Percentiles rank a stretch among this genome's conserved stretches.
Conservation (phyloP, 2,888 invertebrate species). For the Epinotia brunnichana region DNA sequence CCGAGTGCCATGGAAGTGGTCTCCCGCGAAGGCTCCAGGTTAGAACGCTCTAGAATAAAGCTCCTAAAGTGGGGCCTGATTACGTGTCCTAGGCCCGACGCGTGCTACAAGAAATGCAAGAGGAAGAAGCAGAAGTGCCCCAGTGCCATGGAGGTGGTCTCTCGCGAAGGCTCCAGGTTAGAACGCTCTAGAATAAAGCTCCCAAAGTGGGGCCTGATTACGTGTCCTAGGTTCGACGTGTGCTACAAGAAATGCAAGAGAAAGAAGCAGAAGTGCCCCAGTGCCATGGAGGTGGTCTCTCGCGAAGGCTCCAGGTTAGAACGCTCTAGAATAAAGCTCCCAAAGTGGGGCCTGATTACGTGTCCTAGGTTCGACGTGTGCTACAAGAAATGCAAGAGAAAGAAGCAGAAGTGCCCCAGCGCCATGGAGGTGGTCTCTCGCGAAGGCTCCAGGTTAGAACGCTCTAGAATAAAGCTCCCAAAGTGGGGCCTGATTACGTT, state of each 20-base stretch:
- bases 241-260: slow-evolving; percentile 68
- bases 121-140: slow-evolving; percentile 65
- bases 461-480: neutral
- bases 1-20: slow-evolving; percentile 68
- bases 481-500: slow-evolving; percentile 50
- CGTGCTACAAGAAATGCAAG: slow-evolving; percentile 68
- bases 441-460: slow-evolving; percentile 47
- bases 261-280: slow-evolving; percentile 65
- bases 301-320: slow-evolving; percentile 48
- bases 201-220: too few species aligned
- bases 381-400: slow-evolving; percentile 64
- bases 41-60: neutral
- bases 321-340: neutral
- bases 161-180: slow-evolving; percentile 50
- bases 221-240: slow-evolving; percentile 66
- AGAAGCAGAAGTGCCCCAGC: slow-evolving; percentile 67
- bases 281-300: slow-evolving; percentile 65
- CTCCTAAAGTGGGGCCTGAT: too few species aligned
- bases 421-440: slow-evolving; percentile 63
- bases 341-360: too few species aligned
- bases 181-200: neutral
- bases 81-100: slow-evolving; percentile 65
- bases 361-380: slow-evolving; percentile 71
- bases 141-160: slow-evolving; percentile 66
- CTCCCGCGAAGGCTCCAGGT: slow-evolving; percentile 52